Evolutionary conservation across 2,797 vertebrate genomes (phyloP).

Genomic region (Falco cherrug): DNA sequence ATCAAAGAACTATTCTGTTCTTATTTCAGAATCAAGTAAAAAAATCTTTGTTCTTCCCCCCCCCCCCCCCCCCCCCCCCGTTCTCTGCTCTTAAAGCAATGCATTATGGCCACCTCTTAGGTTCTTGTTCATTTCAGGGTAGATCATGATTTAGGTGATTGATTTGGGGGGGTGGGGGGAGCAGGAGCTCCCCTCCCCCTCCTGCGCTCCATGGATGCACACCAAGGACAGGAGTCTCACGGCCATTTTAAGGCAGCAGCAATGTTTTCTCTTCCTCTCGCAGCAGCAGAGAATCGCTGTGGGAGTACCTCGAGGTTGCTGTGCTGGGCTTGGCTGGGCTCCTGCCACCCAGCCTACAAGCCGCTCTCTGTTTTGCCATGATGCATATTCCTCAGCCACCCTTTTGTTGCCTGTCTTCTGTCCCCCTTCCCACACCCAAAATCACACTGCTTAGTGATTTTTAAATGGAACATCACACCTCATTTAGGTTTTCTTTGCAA

Average conservation of each 20-base stretch:
- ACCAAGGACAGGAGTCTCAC: background rate
- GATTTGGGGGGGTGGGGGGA: background rate
- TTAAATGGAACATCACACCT: background rate
- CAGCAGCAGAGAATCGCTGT: background rate
- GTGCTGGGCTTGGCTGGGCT: background rate
- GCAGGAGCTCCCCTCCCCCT: background rate
- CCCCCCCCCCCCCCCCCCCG: too few relatives aligned
- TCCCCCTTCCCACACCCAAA: background rate
- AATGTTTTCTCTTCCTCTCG: background rate
- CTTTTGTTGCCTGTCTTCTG: background rate
- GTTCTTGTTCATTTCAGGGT: background rate
- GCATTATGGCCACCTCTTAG: background rate
- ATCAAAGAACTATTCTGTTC: conserved; percentile 26
- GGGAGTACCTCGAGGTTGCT: background rate
- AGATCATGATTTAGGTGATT: background rate
- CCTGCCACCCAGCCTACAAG: background rate
- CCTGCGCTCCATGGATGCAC: background rate
- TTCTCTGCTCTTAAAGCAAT: background rate
- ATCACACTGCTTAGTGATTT: background rate
- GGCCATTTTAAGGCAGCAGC: background rate
- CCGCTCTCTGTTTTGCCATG: background rate
- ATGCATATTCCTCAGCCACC: rapidly evolving
- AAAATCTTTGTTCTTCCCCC: background rate
- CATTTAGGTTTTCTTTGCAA: background rate
- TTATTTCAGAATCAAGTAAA: background rate